A percentile compares a stretch with the other conserved stretches of the same genome.
phyloP scores from a whole-genome alignment of 2,113 vertebrate genomes.

The Gobiocypris rarus region DNA sequence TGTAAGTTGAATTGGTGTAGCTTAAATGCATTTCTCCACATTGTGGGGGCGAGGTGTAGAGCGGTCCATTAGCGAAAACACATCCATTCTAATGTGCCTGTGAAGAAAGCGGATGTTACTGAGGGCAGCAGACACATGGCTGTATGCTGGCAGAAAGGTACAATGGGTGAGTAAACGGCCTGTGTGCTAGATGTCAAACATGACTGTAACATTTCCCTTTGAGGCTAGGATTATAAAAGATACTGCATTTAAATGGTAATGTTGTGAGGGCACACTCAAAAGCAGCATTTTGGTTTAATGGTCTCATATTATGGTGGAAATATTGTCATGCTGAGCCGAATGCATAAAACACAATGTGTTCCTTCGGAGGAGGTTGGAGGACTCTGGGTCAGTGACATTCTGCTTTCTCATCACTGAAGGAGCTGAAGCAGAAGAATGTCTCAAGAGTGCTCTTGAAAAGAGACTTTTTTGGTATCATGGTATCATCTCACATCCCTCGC shows the following conservation, averaged over 20 bases:
- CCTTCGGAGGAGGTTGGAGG: not conserved
- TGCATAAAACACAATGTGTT: not conserved
- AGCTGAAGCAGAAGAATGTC: conserved; percentile 33
- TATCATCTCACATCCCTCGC: conserved; percentile 36
- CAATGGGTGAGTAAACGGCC: conserved; percentile 8
- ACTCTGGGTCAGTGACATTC: conserved; percentile 31
- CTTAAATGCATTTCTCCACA: conserved; percentile 44
- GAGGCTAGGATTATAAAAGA: conserved; percentile 29
- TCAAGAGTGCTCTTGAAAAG: conserved; percentile 19
- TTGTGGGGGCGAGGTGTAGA: too few species aligned
- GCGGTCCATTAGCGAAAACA: conserved; percentile 63
- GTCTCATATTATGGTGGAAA: conserved; percentile 20
- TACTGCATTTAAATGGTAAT: conserved; percentile 32
- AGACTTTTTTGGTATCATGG: conserved; percentile 19
- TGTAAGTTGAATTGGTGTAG: conserved; percentile 28
- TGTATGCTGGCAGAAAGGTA: conserved; percentile 21
- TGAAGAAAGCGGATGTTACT: conserved; percentile 22
- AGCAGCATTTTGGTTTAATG: conserved; percentile 31
- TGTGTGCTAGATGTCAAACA: conserved; percentile 24
- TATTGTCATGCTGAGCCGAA: conserved; percentile 5
- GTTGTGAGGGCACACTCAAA: not conserved
- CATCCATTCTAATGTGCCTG: conserved; percentile 41
- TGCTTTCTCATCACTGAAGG: conserved; percentile 25
- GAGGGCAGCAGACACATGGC: conserved; percentile 36
- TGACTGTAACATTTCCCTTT: conserved; percentile 23